Evolutionary conservation across 2,888 invertebrate genomes (phyloP), one percentile per base, ranked within the genome.

Genomic region (Frankliniella intonsa): DNA sequence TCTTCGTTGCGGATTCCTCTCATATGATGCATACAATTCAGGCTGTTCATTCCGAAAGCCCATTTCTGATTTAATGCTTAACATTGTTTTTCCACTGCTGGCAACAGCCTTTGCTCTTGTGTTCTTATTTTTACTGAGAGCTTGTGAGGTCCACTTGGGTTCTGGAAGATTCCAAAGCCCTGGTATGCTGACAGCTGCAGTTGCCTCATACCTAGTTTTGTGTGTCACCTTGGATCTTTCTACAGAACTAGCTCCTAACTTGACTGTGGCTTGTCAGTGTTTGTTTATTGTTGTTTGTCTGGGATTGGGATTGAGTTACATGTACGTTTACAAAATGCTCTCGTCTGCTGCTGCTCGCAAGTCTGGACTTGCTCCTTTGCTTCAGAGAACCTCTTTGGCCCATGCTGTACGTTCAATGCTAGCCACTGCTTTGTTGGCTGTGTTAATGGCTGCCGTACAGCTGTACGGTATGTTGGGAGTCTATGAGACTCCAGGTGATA

Each of bases 1-100:
- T 25, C 90, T 95, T 86, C 91, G 96, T 81, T 95, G 96, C 85
- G 94, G 95, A 85, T 97, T 96, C 87, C 91, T 97, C 85, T 94
- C 96, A 85, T 95, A 96, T 87, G 97, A 97, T 88, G 95, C 96
- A 0, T 97, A 97, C 87, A 97, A 97, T 86, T 92, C 95, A n/a
- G 93, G 93, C 83, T 92, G 91, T 83, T 94, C 94, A 0, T 91
- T 97, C 86, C 95, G 94, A 83, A 88, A 88, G 38, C 93, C 94
- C 83, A 89, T 96, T 55, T 95, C 96, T 82, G 94, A 95, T 86
- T 92, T 97, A 81, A 88, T 97, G 69, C 92, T 96, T 84, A 95
- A 95, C 86, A 91, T 96, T 82, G 96, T 95, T 0, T 93, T 95
- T 84, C 97, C 97, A 84, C 92, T 97, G 86, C 88, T 97, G 62